Conservation (phyloP, 2,888 invertebrate genomes). For the Agonopterix arenella region DNA sequence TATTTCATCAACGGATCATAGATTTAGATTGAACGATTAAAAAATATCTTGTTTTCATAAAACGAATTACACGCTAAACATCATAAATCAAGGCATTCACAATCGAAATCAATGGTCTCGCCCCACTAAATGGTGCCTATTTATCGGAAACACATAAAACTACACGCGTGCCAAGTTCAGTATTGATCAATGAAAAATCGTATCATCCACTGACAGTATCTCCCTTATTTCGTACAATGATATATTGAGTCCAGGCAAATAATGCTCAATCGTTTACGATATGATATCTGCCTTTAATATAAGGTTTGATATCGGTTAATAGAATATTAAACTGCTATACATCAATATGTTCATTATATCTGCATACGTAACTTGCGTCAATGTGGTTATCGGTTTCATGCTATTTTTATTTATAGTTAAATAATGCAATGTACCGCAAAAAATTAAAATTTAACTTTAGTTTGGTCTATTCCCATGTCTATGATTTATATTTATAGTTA, state of each 20-base stretch:
- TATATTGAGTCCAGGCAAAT: constrained; percentile 42
- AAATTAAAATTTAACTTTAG: too few species aligned
- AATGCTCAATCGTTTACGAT: constrained; percentile 16
- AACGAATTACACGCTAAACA: constrained; percentile 46
- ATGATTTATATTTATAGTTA: too few species aligned
- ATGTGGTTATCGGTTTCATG: constrained; percentile 44
- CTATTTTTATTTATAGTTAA: constrained; percentile 2
- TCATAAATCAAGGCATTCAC: constrained; percentile 59
- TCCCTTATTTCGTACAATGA: constrained; percentile 54
- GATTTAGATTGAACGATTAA: constrained; percentile 29
- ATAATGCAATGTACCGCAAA: too few species aligned
- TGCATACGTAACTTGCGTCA: constrained; percentile 41
- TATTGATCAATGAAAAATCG: constrained; percentile 57
- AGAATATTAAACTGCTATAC: constrained; percentile 58
- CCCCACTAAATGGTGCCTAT: constrained; percentile 56
- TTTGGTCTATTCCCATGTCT: too few species aligned
- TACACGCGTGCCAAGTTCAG: constrained; percentile 55
- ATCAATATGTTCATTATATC: constrained; percentile 47
- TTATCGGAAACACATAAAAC: constrained; percentile 60
- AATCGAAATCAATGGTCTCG: constrained; percentile 53
- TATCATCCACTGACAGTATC: constrained; percentile 47
- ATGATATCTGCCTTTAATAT: constrained; percentile 21
- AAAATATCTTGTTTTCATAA: constrained; percentile 47
- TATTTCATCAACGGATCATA: constrained; percentile 42
- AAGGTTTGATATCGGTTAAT: constrained; percentile 47